Base-by-base conservation (phyloP, 2,113 vertebrate genomes). In the Plectropomus leopardus region DNA sequence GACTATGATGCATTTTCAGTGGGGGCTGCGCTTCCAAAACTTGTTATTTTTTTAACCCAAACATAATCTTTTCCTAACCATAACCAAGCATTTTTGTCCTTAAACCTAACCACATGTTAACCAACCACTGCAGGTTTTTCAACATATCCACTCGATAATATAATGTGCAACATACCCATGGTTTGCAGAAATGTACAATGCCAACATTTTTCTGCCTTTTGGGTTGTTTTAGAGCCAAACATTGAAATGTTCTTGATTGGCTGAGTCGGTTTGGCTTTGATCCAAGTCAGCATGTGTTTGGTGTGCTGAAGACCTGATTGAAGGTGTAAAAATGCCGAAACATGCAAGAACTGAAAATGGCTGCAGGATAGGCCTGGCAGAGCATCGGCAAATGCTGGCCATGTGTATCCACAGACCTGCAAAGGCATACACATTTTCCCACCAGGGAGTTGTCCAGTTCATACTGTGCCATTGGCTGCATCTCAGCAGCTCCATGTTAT, bases 351-450 rank as follows among this genome's bases (percentile, higher is more conserved):
- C 26, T 40, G n/a, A 68, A 28, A 23, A 60, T 51, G 40, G 57
- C 45, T 77, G 28, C 47, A 17, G 54, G 34, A 40, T 30, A 48
- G 30, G 21, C 51, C 69, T 81, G 78, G 51, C 70, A 75, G 47
- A 75, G 30, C 36, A 42, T 54, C 59, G 23, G 28, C 65, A 74
- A 71, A 67, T 16, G 45, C 59, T 61, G 59, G 47, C 40, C 34
- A 53, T 74, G 78, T 5, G 4, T 66, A 30, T 59, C 16, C 42
- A 51, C 44, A 53, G 51, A 69, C 32, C 44, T 57, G 40, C 23
- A 68, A 69, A 60, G 61, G 40, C 36, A 76, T 53, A 47, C 80
- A 34, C 67, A 32, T 54, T 67, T 79, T 44, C 54, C 47, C 54
- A 34, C 34, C 36, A 17, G 15, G 66, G 50, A 72, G 47, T 23